Conservation (phyloP, 2,888 invertebrate genomes). For the Cecidostiba fungosa region DNA sequence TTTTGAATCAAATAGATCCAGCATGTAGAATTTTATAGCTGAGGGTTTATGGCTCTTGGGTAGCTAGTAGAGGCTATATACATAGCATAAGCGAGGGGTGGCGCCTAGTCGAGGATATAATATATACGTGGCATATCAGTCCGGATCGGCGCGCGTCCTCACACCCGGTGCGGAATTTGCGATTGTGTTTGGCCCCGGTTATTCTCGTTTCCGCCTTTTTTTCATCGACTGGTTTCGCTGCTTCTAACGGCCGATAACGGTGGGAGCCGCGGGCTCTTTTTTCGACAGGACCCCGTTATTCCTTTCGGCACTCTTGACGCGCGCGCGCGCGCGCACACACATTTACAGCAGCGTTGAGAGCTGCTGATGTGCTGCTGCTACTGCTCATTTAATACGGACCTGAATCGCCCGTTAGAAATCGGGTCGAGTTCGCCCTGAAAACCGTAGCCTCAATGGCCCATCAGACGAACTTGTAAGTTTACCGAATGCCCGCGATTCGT, state of each 20-base stretch:
- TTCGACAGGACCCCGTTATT: slow-evolving; percentile 75
- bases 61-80: not conserved
- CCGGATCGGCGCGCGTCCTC: not conserved
- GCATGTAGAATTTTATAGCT: not conserved
- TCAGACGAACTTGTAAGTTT: slow-evolving; percentile 23
- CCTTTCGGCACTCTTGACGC: slow-evolving; percentile 64
- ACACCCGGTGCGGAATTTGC: slow-evolving; percentile 41
- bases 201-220: slow-evolving; percentile 63
- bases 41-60: not conserved
- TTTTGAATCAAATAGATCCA: not conserved
- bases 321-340: not conserved
- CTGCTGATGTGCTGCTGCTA: not conserved
- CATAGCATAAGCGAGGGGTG: not conserved
- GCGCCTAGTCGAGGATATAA: slow-evolving; percentile 18
- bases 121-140: not conserved
- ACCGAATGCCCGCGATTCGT: slow-evolving; percentile 26
- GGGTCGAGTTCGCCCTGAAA: slow-evolving; percentile 63
- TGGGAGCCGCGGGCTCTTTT: slow-evolving; percentile 69
- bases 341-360: not conserved
- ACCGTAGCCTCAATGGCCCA: slow-evolving; percentile 33
- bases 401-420: slow-evolving; percentile 70
- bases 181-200: slow-evolving; percentile 55
- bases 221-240: slow-evolving; percentile 73
- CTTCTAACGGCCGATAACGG: slow-evolving; percentile 77
- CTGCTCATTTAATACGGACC: slow-evolving; percentile 32